A percentile compares a stretch with the other conserved stretches of the same genome.
phyloP scores from a whole-genome alignment of 2,113 vertebrate genomes.

The Coturnix japonica region DNA sequence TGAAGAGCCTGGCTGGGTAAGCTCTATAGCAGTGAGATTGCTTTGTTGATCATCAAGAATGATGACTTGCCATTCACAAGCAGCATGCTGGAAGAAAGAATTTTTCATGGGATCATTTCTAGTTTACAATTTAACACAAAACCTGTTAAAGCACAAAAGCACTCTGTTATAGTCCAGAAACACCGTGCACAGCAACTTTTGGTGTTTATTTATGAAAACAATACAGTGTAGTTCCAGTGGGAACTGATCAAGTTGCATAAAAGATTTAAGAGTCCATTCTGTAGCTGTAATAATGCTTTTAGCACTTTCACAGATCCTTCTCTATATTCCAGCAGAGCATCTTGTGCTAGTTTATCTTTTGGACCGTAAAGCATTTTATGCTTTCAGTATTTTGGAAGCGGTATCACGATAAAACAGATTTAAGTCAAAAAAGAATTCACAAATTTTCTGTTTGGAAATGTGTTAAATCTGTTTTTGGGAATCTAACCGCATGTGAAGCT shows the following conservation, averaged over 20 bases:
- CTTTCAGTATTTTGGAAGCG: slow-evolving; percentile 39
- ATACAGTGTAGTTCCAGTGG: slow-evolving; percentile 19
- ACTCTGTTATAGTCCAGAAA: slow-evolving; percentile 1
- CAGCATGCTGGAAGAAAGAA: neutral
- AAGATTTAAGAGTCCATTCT: slow-evolving; percentile 61
- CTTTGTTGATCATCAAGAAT: neutral
- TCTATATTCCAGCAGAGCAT: neutral
- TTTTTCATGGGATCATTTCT: neutral
- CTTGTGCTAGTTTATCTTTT: slow-evolving; percentile 31
- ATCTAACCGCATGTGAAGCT: neutral
- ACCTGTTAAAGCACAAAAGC: slow-evolving; percentile 13
- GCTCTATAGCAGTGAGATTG: neutral
- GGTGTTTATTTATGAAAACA: slow-evolving; percentile 59
- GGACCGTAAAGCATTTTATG: slow-evolving; percentile 57
- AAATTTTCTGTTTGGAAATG: neutral
- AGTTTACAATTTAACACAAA: slow-evolving; percentile 10
- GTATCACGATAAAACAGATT: slow-evolving; percentile 34
- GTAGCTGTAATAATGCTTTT: slow-evolving; percentile 55
- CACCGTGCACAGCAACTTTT: slow-evolving; percentile 21
- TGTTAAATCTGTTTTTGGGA: slow-evolving; percentile 24
- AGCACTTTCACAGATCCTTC: slow-evolving; percentile 44
- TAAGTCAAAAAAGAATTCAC: slow-evolving; percentile 23
- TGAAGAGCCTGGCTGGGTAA: neutral
- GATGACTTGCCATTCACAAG: neutral
- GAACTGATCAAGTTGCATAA: slow-evolving; percentile 61